These are phyloP conservation scores for Aix galericulata DNA, from an alignment of 2,113 vertebrate species.

Conservation along the genomic window DNA sequence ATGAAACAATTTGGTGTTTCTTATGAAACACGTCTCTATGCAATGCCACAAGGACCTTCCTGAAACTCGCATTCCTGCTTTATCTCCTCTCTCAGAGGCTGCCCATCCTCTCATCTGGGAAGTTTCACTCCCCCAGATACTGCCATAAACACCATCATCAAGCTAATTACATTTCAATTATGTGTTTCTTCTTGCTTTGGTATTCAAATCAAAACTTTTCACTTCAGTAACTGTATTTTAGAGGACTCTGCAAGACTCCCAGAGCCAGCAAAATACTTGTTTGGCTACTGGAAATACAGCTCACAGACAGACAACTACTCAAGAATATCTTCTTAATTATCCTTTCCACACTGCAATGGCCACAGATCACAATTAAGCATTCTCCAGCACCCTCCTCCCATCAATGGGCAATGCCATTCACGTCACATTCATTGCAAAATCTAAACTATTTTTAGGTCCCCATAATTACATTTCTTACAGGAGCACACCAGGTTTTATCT, in stretches of 20 bases:
- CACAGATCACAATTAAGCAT: background rate
- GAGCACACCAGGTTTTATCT: background rate
- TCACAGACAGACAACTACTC: background rate
- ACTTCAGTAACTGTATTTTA: background rate
- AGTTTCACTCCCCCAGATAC: background rate
- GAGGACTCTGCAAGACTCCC: background rate
- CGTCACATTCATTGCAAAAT: constrained; percentile 15
- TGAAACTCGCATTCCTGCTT: background rate
- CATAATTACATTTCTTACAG: background rate
- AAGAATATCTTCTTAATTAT: background rate
- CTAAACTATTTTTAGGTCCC: background rate
- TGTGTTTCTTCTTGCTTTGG: background rate
- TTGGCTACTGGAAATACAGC: background rate
- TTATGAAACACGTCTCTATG: background rate
- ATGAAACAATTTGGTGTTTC: fast-evolving
- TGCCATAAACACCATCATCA: background rate
- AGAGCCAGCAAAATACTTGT: background rate
- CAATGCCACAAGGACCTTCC: background rate
- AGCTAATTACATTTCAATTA: background rate
- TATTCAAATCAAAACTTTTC: background rate
- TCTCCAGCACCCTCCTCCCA: background rate
- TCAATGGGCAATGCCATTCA: background rate
- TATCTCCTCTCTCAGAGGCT: background rate
- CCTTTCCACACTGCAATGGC: background rate
- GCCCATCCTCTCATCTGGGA: background rate